Evolutionary conservation across 2,888 invertebrate species (phyloP).

Genomic region (Nymphalis c-album): DNA sequence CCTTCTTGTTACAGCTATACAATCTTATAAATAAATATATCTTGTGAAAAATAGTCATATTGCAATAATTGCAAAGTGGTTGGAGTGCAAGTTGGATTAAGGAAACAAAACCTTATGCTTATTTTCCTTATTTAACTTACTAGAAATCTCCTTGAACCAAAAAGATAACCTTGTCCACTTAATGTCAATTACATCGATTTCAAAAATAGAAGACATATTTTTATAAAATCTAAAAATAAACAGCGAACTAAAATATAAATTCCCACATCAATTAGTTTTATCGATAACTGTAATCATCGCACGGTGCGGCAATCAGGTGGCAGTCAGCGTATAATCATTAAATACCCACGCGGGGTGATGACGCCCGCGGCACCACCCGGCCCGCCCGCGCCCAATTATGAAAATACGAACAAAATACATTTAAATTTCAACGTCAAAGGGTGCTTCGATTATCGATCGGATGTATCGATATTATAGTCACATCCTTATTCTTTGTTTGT

Average conservation of each 20-base stretch:
- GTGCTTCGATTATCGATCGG: slow-evolving; percentile 46
- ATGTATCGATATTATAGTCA: slow-evolving; percentile 45
- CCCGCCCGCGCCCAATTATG: slow-evolving; percentile 76
- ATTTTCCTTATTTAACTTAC: no score
- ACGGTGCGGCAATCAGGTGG: slow-evolving; percentile 75
- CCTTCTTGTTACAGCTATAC: no score
- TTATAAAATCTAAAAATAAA: neutral
- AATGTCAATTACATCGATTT: neutral
- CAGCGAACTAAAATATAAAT: slow-evolving; percentile 21
- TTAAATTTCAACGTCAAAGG: slow-evolving; percentile 69
- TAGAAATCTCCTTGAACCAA: neutral
- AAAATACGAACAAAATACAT: slow-evolving; percentile 80
- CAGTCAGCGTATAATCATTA: slow-evolving; percentile 82
- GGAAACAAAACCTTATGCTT: no score
- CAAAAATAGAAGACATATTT: neutral
- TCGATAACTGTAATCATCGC: slow-evolving; percentile 68
- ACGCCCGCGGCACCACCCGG: slow-evolving; percentile 69
- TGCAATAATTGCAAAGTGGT: no score
- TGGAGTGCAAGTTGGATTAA: no score
- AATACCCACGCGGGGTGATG: slow-evolving; percentile 79
- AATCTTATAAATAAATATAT: no score
- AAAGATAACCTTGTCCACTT: neutral
- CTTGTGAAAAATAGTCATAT: no score
- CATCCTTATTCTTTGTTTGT: slow-evolving; percentile 53
- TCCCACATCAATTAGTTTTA: slow-evolving; percentile 47